Base-by-base conservation (phyloP, 2,888 invertebrate species). In the Amphipyra berbera region DNA sequence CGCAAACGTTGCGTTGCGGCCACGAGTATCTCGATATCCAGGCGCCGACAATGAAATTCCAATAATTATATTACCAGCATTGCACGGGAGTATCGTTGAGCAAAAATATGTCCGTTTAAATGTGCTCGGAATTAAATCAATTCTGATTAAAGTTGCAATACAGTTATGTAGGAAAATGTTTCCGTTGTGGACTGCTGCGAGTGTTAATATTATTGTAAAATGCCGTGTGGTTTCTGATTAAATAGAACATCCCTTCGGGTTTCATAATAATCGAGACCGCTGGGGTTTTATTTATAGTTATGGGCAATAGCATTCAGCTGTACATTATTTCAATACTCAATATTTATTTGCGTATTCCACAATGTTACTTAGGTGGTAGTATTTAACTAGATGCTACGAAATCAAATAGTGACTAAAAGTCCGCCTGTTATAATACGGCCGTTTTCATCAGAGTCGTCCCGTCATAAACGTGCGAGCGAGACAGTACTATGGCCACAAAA, bases 1-100 rank as follows among this genome's bases (percentile, higher is more conserved):
- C 89, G 81, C 90, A 82, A 86, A 86, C 87, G 83, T 82, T 84
- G 82, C 85, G 84, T 81, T 86, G 84, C 68, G 83, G 82, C 79
- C 49, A 63, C 68, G 52, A 69, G 69, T 82, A 81, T 81, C 80
- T 75, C 79, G 78, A 81, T 82, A 72, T 74, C 69, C 77, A 70
- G 50, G 68, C 73, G 67, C 73, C 81, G 73, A 80, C 83, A 80
- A 75, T 86, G 84, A 84, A 85, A 87, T 85, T 84, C 84, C 86
- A 81, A 86, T 88, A 88, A 88, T 86, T 84, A 82, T 82, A 81
- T 84, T 79, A 85, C 78, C 69, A 61, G 71, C 77, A 81, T 70
- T 76, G 73, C 71, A 73, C 71, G 63, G 69, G 77, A 70, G 73
- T 78, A 71, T 78, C 54, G 69, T 75, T 66, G 62, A 54, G 37